These are phyloP conservation scores for Pseudochromis fuscus DNA, from an alignment of 2,797 vertebrate species.

Conservation along the genomic window DNA sequence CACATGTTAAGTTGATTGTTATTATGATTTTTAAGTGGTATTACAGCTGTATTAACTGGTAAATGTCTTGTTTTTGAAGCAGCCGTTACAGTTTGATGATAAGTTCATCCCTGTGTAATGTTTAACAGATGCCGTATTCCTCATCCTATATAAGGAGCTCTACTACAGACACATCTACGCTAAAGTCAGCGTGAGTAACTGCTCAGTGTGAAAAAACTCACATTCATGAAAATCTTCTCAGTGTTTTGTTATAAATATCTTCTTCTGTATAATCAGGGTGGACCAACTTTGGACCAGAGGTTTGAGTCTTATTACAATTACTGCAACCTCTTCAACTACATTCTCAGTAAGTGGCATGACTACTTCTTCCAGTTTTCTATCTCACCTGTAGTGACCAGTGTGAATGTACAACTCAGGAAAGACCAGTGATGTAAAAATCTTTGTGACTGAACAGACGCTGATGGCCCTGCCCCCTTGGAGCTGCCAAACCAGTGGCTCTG, in stretches of 20 bases:
- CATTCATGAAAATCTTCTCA: neutral
- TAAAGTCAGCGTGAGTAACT: conserved; percentile 97
- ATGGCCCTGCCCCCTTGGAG: conserved; percentile 96
- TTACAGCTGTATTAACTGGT: neutral
- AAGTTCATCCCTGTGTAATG: neutral
- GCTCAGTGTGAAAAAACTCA: neutral
- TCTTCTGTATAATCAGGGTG: conserved; percentile 85
- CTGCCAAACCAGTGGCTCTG: conserved; percentile 99
- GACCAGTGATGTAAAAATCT: neutral
- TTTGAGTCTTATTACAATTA: conserved; percentile 99
- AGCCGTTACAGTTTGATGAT: neutral
- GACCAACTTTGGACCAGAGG: conserved; percentile 96
- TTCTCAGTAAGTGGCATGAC: conserved; percentile 92
- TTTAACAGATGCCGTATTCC: conserved; percentile 93
- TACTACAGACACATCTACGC: conserved; percentile 99
- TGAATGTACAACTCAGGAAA: neutral
- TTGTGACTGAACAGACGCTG: conserved; percentile 88
- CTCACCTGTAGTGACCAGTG: neutral
- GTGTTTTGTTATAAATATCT: neutral
- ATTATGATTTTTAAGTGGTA: no score
- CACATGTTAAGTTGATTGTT: no score
- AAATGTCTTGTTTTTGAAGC: no score
- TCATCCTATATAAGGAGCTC: conserved; percentile 98
- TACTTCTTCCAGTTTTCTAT: neutral
- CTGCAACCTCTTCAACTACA: conserved; percentile 99